Base-by-base conservation (phyloP, 2,113 vertebrate genomes). In the Charadrius vociferus region DNA sequence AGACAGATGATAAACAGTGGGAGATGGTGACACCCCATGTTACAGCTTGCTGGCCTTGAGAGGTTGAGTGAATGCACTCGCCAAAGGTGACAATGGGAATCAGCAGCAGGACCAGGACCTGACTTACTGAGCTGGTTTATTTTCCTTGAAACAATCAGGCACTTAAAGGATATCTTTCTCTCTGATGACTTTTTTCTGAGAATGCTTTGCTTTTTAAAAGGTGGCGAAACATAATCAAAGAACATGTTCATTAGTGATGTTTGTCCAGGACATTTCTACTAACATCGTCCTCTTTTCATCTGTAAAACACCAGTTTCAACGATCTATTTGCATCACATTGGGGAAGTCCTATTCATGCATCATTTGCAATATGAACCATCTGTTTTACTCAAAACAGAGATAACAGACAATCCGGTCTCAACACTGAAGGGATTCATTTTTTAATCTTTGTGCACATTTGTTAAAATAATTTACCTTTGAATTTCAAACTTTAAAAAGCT, bases 351-450 rank as follows among this genome's bases (percentile, higher is more conserved):
- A 80, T 97, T 94, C 95, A 90, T 92, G 90, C 90, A 88, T 95
- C 87, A 95, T 97, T 89, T 96, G 89, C 88, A 95, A 90, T 91
- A 93, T 67, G 82, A 97, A 67, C 93, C 94, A 97, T 95, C 94
- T 97, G 93, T 94, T 96, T 82, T 81, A 87, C 93, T 91, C 93
- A 85, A 95, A 97, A 96, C 81, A 88, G 52, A 78, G 93, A 91
- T 96, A 97, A 91, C 85, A 81, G 78, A 94, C 78, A 98, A 86
- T 84, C 79, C 43, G 91, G 87, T 90, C 92, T 90, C 88, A 93
- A 37, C 22, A 82, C n/a, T 39, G 71, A 86, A 84, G 53, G 43
- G 82, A 88, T 91, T 95, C 2, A 52, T 85, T 82, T 93, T 62
- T 74, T 58, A 73, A 92, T 92, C 68, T 49, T 92, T 87, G 37